Percentiles rank a stretch among this genome's conserved stretches.
These are phyloP conservation scores for Rugalucina vietnamica DNA, from an alignment of 2,888 invertebrate species.

Conservation along the genomic window DNA sequence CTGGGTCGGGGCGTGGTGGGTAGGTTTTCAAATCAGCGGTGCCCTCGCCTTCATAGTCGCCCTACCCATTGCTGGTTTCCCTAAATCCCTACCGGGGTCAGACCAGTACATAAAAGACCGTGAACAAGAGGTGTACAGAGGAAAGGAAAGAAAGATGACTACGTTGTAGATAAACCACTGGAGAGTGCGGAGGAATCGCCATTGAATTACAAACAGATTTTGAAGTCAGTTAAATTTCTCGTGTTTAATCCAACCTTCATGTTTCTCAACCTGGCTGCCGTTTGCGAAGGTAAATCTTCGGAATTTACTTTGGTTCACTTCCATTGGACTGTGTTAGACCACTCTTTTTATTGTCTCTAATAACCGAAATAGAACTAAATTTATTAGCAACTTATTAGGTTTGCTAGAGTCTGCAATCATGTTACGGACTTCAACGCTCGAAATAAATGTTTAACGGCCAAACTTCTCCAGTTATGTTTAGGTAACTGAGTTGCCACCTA, in stretches of 20 bases:
- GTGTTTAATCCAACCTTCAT: constrained; percentile 82
- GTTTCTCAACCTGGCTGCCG: constrained; percentile 82
- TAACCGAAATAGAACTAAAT: too few relatives aligned
- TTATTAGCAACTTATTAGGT: too few relatives aligned
- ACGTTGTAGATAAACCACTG: neutral
- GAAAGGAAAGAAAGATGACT: constrained; percentile 34
- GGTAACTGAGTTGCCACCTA: too few relatives aligned
- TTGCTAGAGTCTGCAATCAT: too few relatives aligned
- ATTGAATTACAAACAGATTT: constrained; percentile 70
- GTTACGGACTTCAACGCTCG: too few relatives aligned
- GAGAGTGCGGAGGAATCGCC: constrained; percentile 15
- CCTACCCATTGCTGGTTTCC: constrained; percentile 92
- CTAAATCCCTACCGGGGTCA: constrained; percentile 76
- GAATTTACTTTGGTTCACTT: too few relatives aligned
- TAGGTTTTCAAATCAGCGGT: constrained; percentile 93
- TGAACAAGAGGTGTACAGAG: constrained; percentile 76
- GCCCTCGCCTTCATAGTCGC: constrained; percentile 92
- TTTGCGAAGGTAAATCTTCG: constrained; percentile 86
- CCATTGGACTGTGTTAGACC: too few relatives aligned
- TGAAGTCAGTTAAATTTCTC: constrained; percentile 75
- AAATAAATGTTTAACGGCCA: too few relatives aligned
- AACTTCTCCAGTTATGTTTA: too few relatives aligned
- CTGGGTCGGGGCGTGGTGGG: constrained; percentile 99
- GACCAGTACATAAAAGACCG: constrained; percentile 76
- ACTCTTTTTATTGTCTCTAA: too few relatives aligned